phyloP scores from a whole-genome alignment of 2,113 vertebrate species.

The Halichoerus grypus region DNA sequence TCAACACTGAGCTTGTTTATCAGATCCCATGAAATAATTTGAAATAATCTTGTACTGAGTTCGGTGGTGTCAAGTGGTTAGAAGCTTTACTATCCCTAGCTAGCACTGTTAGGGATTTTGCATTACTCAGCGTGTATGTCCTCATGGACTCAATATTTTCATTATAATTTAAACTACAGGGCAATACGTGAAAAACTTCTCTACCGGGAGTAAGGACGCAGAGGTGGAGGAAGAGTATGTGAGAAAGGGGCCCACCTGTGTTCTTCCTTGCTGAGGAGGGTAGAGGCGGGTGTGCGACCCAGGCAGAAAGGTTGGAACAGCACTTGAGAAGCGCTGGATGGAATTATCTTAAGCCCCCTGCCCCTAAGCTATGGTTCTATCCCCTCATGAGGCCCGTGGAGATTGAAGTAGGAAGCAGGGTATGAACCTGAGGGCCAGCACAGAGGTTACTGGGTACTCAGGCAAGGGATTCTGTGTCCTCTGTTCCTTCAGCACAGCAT shows the following conservation, averaged over 20 bases:
- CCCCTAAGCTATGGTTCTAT: accelerated
- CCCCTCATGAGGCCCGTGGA: accelerated
- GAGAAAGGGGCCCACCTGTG: too few species aligned
- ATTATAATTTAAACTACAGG: background rate
- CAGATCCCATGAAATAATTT: background rate
- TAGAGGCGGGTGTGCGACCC: accelerated
- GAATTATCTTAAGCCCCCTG: background rate
- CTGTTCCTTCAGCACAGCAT: background rate
- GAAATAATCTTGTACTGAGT: background rate
- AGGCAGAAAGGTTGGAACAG: background rate
- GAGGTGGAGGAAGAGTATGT: background rate
- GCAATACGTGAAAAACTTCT: background rate
- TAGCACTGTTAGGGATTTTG: background rate
- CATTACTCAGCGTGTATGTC: background rate
- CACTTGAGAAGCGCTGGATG: accelerated
- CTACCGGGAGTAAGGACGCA: background rate
- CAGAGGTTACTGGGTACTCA: accelerated
- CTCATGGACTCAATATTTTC: background rate
- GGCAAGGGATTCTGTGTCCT: too few species aligned
- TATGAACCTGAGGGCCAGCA: background rate
- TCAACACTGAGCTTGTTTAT: background rate
- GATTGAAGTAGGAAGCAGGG: background rate
- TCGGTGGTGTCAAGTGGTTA: background rate
- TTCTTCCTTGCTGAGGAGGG: background rate
- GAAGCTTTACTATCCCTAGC: background rate